Base-by-base conservation (phyloP, 2,888 invertebrate genomes). In the Agonopterix arenella region DNA sequence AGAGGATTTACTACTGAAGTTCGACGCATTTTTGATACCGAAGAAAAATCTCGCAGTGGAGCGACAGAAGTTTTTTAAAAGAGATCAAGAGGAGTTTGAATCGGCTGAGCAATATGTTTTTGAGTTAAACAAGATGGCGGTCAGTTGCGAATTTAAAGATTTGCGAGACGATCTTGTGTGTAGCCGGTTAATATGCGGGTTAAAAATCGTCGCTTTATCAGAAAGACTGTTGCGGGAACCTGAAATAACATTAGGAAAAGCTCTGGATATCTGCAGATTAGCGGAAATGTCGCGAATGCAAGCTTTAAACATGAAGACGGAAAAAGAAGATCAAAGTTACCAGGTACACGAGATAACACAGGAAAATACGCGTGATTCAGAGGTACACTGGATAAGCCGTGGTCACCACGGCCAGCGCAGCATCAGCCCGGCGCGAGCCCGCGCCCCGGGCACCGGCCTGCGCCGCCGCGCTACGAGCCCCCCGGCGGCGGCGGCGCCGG, bases 121-220 rank as follows among this genome's bases (percentile, higher is more conserved):
- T 46, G 60, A 61, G 40, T 16, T 62, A 8, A 58, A 53, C 8
- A 59, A 58, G 45, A 44, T 61, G 37, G 59, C 60, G 2, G 9
- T 36, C 2, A 57, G 44, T 13, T 62, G 62, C 48, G 59, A 62
- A 7, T 62, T 64, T 37, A 50, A 51, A 46, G 50, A 52, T 2
- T 48, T 64, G 8, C 45, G 47, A 1, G 51, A 54, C 40, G 58
- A 59, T 13, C 44, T 62, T 13, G 47, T 60, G 1, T 44, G 52
- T 13, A 58, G 59, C 45, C 47, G 56, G 9, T 46, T 64, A 36
- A 58, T 62, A 36, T 62, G 62, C 49, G 60, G 62, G 0, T 40
- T 64, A 9, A 46, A 11, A 36, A 55, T 57, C 8, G 48, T 9
- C 2, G 38, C 28, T 0, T n/a, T 64, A 10, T 45, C 56, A 16